Base-by-base conservation (phyloP, 2,113 vertebrate species). In the Ammodytes dubius region DNA sequence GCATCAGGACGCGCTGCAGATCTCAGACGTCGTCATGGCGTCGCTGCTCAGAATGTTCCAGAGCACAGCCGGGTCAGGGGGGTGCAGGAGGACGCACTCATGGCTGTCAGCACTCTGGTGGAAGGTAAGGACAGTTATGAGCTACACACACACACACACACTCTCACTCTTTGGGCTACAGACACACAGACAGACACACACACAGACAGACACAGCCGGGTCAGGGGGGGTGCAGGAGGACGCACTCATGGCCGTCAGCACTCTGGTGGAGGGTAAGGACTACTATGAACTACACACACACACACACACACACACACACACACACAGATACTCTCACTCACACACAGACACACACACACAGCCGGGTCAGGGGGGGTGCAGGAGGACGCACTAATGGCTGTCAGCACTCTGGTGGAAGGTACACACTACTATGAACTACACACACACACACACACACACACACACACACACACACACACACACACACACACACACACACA, bases 261-360 rank as follows among this genome's bases (percentile, higher is more conserved):
- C 98, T 3, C 92, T 99, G 80, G 97, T 99, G 1, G 98, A 99
- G 97, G 98, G 98, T 99, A n/a, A n/a, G n/a, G n/a, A n/a, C n/a
- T n/a, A n/a, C n/a, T n/a, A n/a, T n/a, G n/a, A n/a, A n/a, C n/a
- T n/a, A n/a, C n/a, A n/a, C n/a, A n/a, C n/a, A n/a, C n/a, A n/a
- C n/a, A n/a, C n/a, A n/a, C n/a, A n/a, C n/a, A n/a, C n/a, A n/a
- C n/a, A n/a, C n/a, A n/a, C n/a, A n/a, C n/a, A n/a, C n/a, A n/a
- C n/a, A n/a, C n/a, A n/a, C n/a, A n/a, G n/a, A n/a, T n/a, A n/a
- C n/a, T n/a, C n/a, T 27, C 27, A 27, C 27, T 27, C 27, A 27
- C 27, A 27, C 27, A 27, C 27, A 27, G 27, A 27, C 27, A 27
- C 27, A n/a, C n/a, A n/a, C n/a, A n/a, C 96, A 99, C 98, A 0